phyloP scores from a whole-genome alignment of 1,140 invertebrate species.

The Cydia splendana region DNA sequence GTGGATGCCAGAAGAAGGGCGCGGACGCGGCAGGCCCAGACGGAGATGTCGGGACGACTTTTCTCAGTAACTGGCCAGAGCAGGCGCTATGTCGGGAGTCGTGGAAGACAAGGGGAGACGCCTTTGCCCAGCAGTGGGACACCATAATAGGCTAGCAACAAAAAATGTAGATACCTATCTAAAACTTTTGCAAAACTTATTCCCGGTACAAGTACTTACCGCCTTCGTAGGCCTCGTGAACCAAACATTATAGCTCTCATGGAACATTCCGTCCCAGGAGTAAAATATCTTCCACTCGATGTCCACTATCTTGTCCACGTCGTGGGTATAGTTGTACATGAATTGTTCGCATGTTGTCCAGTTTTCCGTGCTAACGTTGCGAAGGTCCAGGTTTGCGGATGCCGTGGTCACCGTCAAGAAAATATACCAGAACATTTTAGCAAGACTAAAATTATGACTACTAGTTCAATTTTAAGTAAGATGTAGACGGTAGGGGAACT shows the following conservation, averaged over 20 bases:
- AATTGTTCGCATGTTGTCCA: conserved; percentile 59
- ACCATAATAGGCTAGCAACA: too few species aligned
- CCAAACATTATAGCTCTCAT: conserved; percentile 46
- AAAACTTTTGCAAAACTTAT: too few species aligned
- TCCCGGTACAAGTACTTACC: not conserved
- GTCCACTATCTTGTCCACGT: conserved; percentile 44
- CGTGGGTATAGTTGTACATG: conserved; percentile 46
- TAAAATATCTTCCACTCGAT: conserved; percentile 64
- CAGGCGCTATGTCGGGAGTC: too few species aligned
- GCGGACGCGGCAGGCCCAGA: too few species aligned
- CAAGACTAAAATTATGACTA: not conserved
- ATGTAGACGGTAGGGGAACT: too few species aligned
- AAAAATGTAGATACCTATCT: too few species aligned
- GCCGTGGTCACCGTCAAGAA: not conserved
- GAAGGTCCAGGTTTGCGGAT: conserved; percentile 13
- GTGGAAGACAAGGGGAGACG: too few species aligned
- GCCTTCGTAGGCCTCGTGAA: conserved; percentile 44
- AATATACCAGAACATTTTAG: not conserved
- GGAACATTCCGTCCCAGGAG: conserved; percentile 47
- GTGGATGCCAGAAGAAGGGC: too few species aligned
- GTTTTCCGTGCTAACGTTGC: conserved; percentile 39
- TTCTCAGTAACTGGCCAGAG: too few species aligned
- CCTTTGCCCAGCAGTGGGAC: too few species aligned
- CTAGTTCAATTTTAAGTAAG: too few species aligned
- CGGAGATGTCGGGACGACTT: too few species aligned